Evolutionary conservation across 2,797 vertebrate genomes (phyloP).

Genomic region (Nyctalus aviator): DNA sequence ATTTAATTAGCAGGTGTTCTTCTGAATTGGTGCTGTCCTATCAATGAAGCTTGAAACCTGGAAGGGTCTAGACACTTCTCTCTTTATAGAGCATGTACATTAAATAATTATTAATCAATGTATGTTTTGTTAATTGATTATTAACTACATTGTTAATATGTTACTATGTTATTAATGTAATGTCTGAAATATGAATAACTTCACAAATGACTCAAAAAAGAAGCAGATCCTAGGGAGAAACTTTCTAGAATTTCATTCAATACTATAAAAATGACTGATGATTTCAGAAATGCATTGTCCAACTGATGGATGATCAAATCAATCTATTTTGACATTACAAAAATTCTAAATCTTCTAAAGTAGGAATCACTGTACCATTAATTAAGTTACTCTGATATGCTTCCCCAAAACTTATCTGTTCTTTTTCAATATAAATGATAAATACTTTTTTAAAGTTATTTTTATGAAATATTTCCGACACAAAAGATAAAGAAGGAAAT

Average conservation of each 20-base stretch:
- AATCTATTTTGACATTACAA: background rate
- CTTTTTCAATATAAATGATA: slow-evolving; percentile 31
- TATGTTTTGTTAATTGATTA: background rate
- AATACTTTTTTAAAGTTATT: background rate
- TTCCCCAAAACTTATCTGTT: background rate
- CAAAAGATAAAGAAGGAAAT: slow-evolving; percentile 15
- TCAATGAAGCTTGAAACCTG: background rate
- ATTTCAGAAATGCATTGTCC: slow-evolving; percentile 26
- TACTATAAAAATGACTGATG: background rate
- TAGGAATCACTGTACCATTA: background rate
- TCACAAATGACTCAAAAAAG: slow-evolving; percentile 52
- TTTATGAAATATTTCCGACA: slow-evolving; percentile 30
- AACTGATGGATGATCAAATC: background rate
- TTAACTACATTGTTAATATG: background rate
- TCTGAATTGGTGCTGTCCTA: background rate
- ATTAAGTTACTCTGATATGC: background rate
- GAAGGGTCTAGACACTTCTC: background rate
- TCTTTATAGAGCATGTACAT: background rate
- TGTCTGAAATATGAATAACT: slow-evolving; percentile 62
- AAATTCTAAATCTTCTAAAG: slow-evolving; percentile 32
- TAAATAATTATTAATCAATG: background rate
- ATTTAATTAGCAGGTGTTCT: background rate
- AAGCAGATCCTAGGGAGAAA: background rate
- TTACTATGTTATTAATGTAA: background rate
- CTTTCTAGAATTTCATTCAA: background rate